These are phyloP conservation scores for Hecatera dysodea DNA, from an alignment of 2,888 invertebrate genomes.

Conservation along the genomic window DNA sequence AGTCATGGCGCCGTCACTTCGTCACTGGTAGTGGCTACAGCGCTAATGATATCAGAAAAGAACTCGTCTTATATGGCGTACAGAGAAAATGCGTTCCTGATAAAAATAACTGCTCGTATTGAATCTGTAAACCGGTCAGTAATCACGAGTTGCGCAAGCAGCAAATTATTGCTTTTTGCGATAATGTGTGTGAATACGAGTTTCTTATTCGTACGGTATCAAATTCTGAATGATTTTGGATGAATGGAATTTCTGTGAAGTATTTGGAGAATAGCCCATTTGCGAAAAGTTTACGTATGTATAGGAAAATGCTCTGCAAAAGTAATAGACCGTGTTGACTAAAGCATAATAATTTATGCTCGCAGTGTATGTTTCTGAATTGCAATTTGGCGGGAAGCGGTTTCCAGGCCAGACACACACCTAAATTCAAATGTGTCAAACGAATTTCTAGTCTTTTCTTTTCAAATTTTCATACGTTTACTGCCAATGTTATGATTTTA, in stretches of 20 bases:
- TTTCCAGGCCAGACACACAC: background rate
- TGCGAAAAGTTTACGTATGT: background rate
- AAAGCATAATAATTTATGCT: too few relatives aligned
- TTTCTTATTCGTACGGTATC: conserved; percentile 29
- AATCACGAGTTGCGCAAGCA: conserved; percentile 51
- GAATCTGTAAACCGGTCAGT: conserved; percentile 51
- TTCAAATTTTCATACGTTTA: conserved; percentile 12
- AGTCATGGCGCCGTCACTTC: conserved; percentile 40
- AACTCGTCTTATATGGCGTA: conserved; percentile 44
- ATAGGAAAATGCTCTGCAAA: background rate
- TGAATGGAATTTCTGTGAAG: conserved; percentile 22
- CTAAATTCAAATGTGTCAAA: conserved; percentile 8
- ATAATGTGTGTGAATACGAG: conserved; percentile 29
- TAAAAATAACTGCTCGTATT: conserved; percentile 65
- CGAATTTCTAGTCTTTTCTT: conserved; percentile 14
- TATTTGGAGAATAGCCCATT: background rate
- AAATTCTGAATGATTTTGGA: conserved; percentile 34
- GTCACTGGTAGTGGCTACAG: conserved; percentile 18
- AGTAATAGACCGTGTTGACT: background rate
- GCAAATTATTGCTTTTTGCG: conserved; percentile 39
- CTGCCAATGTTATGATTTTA: conserved; percentile 29
- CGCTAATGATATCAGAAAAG: conserved; percentile 50
- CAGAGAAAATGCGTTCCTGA: conserved; percentile 65
- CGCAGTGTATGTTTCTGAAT: background rate
- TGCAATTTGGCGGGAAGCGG: background rate